A percentile compares a stretch with the other conserved stretches of the same genome.
phyloP scores from a whole-genome alignment of 1,140 invertebrate species.

The Cyphomyrmex costatus region DNA sequence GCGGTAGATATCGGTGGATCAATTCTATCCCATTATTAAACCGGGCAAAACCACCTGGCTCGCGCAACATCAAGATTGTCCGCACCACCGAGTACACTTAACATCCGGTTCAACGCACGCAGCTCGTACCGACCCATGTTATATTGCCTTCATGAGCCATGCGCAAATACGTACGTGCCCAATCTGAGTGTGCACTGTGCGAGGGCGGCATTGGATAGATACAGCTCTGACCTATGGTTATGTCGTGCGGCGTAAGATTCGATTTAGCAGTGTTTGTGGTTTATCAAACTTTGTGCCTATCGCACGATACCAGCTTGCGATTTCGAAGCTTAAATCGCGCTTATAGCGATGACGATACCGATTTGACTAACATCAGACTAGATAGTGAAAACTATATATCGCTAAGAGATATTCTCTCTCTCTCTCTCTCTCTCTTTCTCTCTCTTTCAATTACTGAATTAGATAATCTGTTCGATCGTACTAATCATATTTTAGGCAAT shows the following conservation, averaged over 20 bases:
- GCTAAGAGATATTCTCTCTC: too few relatives aligned
- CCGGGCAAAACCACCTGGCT: conserved; percentile 57
- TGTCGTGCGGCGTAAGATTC: conserved; percentile 70
- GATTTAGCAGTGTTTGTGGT: conserved; percentile 73
- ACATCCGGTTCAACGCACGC: conserved; percentile 59
- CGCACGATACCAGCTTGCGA: conserved; percentile 57
- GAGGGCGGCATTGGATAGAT: conserved; percentile 44
- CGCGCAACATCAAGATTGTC: conserved; percentile 63
- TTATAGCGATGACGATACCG: neutral
- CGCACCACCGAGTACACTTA: conserved; percentile 64
- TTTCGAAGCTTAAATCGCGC: conserved; percentile 68
- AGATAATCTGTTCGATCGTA: neutral
- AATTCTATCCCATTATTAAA: conserved; percentile 66
- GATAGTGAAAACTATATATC: conserved; percentile 10
- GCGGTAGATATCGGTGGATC: conserved; percentile 45
- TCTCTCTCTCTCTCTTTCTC: too few relatives aligned
- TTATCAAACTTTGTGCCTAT: conserved; percentile 74
- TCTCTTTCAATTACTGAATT: too few relatives aligned
- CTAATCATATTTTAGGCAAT: neutral
- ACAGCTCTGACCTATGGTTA: conserved; percentile 61
- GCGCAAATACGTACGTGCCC: conserved; percentile 41
- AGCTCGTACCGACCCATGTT: conserved; percentile 38
- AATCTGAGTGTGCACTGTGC: conserved; percentile 57
- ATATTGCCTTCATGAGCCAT: conserved; percentile 37
- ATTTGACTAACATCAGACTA: neutral